A percentile compares a stretch with the other conserved stretches of the same genome.
Evolutionary conservation across 2,113 vertebrate genomes (phyloP).

Genomic region (Enhydra lutris): DNA sequence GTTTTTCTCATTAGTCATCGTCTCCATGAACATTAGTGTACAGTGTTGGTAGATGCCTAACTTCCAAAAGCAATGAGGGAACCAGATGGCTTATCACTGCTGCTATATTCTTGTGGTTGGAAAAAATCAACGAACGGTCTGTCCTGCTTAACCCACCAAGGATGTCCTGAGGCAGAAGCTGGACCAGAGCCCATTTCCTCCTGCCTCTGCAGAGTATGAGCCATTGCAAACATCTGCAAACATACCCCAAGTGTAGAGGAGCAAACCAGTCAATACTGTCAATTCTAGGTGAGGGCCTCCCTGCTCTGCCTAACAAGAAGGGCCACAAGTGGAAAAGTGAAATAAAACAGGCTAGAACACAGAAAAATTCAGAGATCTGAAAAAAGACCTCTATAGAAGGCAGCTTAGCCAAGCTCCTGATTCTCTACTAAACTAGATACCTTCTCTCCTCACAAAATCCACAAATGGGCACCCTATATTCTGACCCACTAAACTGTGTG

Average conservation of each 20-base stretch:
- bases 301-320: neutral
- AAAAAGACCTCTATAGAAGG: neutral
- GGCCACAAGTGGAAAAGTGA: too few relatives aligned
- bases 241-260: neutral
- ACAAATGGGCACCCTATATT: neutral
- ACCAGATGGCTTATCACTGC: neutral
- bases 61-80: neutral
- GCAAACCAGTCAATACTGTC: neutral
- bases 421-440: neutral
- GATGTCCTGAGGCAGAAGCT: neutral
- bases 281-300: neutral
- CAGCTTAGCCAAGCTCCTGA: neutral
- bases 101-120: neutral
- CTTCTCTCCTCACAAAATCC: neutral
- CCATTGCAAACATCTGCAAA: neutral
- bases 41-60: neutral
- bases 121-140: neutral
- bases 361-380: neutral
- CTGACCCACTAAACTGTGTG: neutral
- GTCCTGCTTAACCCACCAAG: neutral
- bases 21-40: neutral
- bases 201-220: neutral
- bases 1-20: neutral
- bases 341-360: neutral
- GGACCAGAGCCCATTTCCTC: neutral